phyloP scores from a whole-genome alignment of 2,888 invertebrate genomes.

The Ellobium chinense region DNA sequence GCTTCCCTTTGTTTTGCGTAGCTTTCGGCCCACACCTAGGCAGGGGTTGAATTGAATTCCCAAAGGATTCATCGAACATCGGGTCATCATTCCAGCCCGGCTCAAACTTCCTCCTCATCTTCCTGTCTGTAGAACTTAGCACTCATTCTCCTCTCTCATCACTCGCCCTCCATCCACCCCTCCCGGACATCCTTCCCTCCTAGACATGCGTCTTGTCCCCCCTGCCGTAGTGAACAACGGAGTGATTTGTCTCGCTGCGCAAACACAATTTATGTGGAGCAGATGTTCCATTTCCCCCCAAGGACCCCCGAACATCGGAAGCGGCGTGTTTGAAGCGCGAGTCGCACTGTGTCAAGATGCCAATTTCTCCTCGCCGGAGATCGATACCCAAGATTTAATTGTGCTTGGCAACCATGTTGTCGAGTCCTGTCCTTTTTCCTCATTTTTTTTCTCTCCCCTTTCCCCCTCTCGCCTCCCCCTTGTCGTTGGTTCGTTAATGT shows the following conservation, averaged over 20 bases:
- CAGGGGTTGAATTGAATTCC: too few species aligned
- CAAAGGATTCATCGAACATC: too few species aligned
- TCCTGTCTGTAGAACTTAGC: too few species aligned
- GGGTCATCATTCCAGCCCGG: too few species aligned
- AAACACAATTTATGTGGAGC: slow-evolving; percentile 22
- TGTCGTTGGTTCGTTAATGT: slow-evolving; percentile 27
- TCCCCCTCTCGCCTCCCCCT: not conserved
- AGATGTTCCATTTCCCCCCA: slow-evolving; percentile 17
- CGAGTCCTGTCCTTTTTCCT: not conserved
- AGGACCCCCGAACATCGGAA: not conserved
- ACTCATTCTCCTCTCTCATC: not conserved
- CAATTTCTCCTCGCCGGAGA: slow-evolving; percentile 12
- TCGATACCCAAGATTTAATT: slow-evolving; percentile 32
- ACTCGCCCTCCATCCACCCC: not conserved
- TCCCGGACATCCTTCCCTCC: too few species aligned
- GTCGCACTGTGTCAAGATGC: slow-evolving; percentile 20
- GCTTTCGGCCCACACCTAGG: too few species aligned
- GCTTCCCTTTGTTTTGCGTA: too few species aligned
- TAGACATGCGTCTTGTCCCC: too few species aligned
- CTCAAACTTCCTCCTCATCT: too few species aligned
- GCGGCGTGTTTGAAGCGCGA: not conserved
- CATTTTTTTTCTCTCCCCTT: not conserved
- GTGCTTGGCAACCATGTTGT: slow-evolving; percentile 4
- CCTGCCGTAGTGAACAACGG: not conserved
- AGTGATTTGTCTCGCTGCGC: not conserved